Base-by-base conservation (phyloP, 2,797 vertebrate species). In the Sebastes minor region DNA sequence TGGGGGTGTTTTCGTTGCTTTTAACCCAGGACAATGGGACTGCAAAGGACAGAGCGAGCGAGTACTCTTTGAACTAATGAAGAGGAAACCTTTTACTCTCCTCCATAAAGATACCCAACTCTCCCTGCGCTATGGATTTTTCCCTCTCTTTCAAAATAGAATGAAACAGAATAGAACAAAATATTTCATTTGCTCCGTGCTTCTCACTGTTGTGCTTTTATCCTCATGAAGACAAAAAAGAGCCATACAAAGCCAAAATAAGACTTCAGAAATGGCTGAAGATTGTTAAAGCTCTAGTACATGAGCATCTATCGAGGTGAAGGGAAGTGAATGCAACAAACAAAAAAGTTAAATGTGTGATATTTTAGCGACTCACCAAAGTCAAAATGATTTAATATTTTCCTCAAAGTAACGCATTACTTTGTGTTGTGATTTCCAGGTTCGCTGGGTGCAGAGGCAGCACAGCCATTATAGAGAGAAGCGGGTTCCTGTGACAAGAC, bases 31-130 rank as follows among this genome's bases (percentile, higher is more conserved):
- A 94, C 90, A 91, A 92, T 91, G 79, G 86, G 72, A 83, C 81
- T n/a, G 84, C 78, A 76, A 83, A 86, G 73, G 82, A 89, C 67
- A 90, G 90, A 87, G 84, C 16, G 63, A 89, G 83, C 25, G 72
- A 91, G 84, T 38, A 60, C 80, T 87, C 88, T 93, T 93, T 94
- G 91, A 93, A 93, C 88, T 90, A 89, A 93, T 92, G 85, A 93
- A 93, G 87, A 89, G 91, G 87, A 85, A 83, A 88, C 91, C 85
- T 89, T 91, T 90, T 81, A 85, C 83, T 86, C 76, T 87, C 61
- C 85, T 86, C 81, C 75, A 83, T 74, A 84, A 83, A 88, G 76
- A 86, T 85, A 67, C 30, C 75, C 69, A 85, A 57, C 78, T 85
- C 72, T 75, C 35, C 25, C 33, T n/a, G n/a, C 70, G 73, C 63